These are phyloP conservation scores for Myotis vivesi DNA, from an alignment of 2,797 vertebrate genomes.

Conservation along the genomic window DNA sequence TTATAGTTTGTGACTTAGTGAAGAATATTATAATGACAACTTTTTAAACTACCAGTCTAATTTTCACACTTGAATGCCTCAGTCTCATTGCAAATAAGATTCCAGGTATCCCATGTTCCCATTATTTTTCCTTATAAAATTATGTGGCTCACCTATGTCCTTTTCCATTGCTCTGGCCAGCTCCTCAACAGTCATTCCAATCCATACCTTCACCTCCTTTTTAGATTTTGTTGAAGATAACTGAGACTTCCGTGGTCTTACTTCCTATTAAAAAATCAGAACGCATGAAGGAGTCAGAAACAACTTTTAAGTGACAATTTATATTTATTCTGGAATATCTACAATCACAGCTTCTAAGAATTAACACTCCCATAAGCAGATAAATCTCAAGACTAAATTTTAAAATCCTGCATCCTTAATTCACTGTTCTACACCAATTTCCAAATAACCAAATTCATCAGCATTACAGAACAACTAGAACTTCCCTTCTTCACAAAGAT, in stretches of 20 bases:
- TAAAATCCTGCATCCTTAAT: background rate
- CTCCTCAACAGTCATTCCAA: conserved; percentile 89
- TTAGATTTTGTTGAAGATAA: conserved; percentile 76
- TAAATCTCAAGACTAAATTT: conserved; percentile 26
- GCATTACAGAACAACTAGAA: background rate
- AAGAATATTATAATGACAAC: background rate
- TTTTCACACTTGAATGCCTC: background rate
- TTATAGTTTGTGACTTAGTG: background rate
- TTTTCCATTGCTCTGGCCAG: conserved; percentile 93
- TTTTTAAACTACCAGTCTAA: background rate
- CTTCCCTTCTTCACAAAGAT: background rate
- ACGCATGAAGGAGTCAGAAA: background rate
- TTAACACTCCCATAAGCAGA: background rate
- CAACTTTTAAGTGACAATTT: conserved; percentile 7
- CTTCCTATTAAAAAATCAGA: conserved; percentile 79
- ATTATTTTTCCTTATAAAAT: background rate
- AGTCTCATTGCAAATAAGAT: conserved; percentile 19
- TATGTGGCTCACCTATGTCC: conserved; percentile 86
- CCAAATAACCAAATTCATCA: conserved; percentile 12
- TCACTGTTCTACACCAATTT: background rate
- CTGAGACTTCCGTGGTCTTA: conserved; percentile 78
- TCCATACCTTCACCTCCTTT: conserved; percentile 89
- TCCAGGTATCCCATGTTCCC: background rate
- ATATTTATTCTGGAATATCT: conserved; percentile 39
- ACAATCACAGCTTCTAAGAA: background rate